A percentile compares a stretch with the other conserved stretches of the same genome.
Conservation (phyloP, 2,888 invertebrate species). For the Drosophila kuntzei region DNA sequence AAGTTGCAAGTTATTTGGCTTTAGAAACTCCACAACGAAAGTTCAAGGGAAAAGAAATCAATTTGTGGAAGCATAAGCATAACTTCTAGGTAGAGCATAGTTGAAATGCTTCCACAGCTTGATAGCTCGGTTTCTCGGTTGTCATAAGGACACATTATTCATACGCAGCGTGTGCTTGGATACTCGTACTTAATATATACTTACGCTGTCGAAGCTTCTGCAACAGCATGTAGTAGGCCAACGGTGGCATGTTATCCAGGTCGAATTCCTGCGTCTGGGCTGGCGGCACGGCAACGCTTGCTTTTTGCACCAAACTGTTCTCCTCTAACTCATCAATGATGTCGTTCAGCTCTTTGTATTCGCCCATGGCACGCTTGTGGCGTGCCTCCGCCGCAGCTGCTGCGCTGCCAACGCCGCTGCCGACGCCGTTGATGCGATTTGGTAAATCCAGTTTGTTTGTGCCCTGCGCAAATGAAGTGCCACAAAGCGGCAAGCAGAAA, state of each 20-base stretch:
- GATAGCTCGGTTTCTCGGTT: conserved; percentile 4
- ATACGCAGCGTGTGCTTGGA: conserved; percentile 44
- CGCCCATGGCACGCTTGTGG: conserved; percentile 77
- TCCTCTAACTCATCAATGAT: conserved; percentile 80
- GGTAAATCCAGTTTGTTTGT: conserved; percentile 71
- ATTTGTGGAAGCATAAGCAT: conserved; percentile 11
- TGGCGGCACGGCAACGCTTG: conserved; percentile 37
- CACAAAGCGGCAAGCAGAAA: conserved; percentile 42
- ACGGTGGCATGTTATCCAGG: conserved; percentile 80
- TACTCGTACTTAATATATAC: conserved; percentile 39
- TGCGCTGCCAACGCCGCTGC: conserved; percentile 33
- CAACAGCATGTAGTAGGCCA: conserved; percentile 79
- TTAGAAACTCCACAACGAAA: conserved; percentile 4
- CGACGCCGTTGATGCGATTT: conserved; percentile 67
- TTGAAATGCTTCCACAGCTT: conserved; percentile 17
- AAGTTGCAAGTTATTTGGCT: background rate
- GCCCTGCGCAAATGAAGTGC: conserved; percentile 72
- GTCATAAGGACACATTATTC: conserved; percentile 37
- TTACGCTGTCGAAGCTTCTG: conserved; percentile 81
- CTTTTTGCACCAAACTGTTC: conserved; percentile 65
- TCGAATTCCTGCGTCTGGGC: conserved; percentile 73
- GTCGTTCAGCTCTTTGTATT: conserved; percentile 76
- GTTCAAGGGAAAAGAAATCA: conserved; percentile 5
- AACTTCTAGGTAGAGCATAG: conserved; percentile 13
- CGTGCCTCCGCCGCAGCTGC: conserved; percentile 64